These are phyloP conservation scores for Maniola jurtina DNA, from an alignment of 1,140 invertebrate genomes.

Conservation along the genomic window DNA sequence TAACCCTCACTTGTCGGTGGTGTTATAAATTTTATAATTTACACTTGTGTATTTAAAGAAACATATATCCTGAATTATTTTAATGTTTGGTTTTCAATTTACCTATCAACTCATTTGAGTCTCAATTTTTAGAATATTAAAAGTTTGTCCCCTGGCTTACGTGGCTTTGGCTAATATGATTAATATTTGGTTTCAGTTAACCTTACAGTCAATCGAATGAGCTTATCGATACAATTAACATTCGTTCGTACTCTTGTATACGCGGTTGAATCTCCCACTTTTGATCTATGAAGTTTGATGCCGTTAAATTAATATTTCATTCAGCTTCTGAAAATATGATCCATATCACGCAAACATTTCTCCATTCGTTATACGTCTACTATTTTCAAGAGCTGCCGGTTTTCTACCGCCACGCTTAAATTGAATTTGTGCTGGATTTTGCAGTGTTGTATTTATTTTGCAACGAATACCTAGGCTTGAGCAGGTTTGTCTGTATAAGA, in stretches of 20 bases:
- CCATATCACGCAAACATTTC: slow-evolving; percentile 35
- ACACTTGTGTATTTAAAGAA: too few relatives aligned
- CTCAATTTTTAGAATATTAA: too few relatives aligned
- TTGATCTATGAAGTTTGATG: slow-evolving; percentile 1
- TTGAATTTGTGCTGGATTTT: slow-evolving; percentile 33
- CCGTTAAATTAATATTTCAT: slow-evolving; percentile 35
- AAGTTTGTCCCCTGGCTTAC: not conserved
- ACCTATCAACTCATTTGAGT: too few relatives aligned
- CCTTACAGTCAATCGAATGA: too few relatives aligned
- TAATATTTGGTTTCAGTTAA: too few relatives aligned
- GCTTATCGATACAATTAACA: too few relatives aligned
- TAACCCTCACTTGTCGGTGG: too few relatives aligned
- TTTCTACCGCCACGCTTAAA: slow-evolving; percentile 35
- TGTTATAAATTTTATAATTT: too few relatives aligned
- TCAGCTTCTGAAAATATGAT: slow-evolving; percentile 33
- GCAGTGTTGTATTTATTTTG: slow-evolving; percentile 41
- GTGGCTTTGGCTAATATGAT: not conserved
- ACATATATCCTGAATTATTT: too few relatives aligned
- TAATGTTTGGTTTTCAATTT: too few relatives aligned
- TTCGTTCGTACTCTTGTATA: not conserved
- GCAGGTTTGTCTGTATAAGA: slow-evolving; percentile 32
- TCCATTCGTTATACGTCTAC: slow-evolving; percentile 26
- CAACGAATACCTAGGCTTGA: slow-evolving; percentile 34
- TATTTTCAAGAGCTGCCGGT: slow-evolving; percentile 34
- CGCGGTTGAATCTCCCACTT: not conserved